Evolutionary conservation across 2,113 vertebrate genomes (phyloP).

Genomic region (Cyphomyrus discorhynchus): DNA sequence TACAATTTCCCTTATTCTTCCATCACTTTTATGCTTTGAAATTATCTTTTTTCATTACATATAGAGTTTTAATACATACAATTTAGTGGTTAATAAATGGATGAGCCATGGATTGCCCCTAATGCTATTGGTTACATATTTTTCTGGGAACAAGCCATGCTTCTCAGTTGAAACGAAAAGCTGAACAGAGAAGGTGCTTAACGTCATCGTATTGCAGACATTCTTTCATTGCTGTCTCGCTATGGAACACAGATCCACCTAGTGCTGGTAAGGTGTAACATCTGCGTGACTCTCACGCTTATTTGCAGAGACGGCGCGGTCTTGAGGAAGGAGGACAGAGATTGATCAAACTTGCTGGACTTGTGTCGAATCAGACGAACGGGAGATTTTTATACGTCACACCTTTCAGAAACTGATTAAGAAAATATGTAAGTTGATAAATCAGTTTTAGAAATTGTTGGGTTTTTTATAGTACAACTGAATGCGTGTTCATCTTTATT

Average conservation of each 20-base stretch:
- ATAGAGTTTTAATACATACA: neutral
- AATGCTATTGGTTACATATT: neutral
- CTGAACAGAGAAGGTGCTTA: neutral
- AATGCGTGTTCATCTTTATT: neutral
- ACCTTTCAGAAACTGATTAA: neutral
- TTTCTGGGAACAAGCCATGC: neutral
- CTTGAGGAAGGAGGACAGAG: neutral
- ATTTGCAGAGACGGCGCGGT: neutral
- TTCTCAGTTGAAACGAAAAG: neutral
- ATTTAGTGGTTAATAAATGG: neutral
- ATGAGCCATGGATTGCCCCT: neutral
- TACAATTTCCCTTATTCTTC: neutral
- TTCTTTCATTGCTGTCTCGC: neutral
- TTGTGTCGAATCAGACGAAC: neutral
- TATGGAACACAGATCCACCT: neutral
- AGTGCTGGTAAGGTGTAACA: neutral
- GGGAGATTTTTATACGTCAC: neutral
- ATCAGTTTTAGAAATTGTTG: neutral
- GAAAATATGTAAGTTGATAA: neutral
- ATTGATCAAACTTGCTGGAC: neutral
- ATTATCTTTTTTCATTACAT: neutral
- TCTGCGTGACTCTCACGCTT: neutral
- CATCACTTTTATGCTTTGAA: neutral
- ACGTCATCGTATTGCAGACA: neutral
- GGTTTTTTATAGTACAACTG: neutral